A percentile compares a stretch with the other conserved stretches of the same genome.
Conservation (phyloP, 2,888 invertebrate species). For the Geotrupes spiniger region DNA sequence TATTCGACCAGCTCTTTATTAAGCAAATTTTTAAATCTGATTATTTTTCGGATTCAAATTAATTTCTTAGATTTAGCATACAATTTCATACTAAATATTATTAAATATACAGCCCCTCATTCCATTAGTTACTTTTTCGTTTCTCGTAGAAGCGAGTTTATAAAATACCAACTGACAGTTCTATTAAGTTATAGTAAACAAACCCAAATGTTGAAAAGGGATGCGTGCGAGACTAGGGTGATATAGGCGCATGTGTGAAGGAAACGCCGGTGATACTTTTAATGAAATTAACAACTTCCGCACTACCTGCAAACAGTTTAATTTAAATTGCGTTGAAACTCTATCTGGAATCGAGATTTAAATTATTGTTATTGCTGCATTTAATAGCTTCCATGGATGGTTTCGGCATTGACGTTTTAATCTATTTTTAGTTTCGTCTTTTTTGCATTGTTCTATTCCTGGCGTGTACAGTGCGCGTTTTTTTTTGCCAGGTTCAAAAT, state of each 20-base stretch:
- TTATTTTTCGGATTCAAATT: no score
- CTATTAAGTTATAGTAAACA: background rate
- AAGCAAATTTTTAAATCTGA: no score
- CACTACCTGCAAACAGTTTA: conserved; percentile 33
- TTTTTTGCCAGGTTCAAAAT: background rate
- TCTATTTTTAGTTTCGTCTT: conserved; percentile 13
- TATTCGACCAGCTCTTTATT: no score
- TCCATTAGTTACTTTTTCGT: no score
- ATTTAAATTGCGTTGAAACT: conserved; percentile 33
- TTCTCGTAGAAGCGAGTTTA: no score
- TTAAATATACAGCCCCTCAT: no score
- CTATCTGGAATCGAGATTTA: conserved; percentile 34
- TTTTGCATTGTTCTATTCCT: background rate
- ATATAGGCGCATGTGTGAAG: conserved; percentile 26
- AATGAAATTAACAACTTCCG: conserved; percentile 33
- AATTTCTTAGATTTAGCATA: no score
- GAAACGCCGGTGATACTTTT: conserved; percentile 26
- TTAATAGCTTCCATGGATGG: conserved; percentile 24
- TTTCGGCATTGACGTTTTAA: conserved; percentile 17
- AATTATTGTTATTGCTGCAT: conserved; percentile 35
- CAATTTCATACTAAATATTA: no score
- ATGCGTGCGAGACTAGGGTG: conserved; percentile 17
- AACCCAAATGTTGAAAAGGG: background rate
- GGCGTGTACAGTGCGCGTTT: background rate
- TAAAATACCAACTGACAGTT: no score